Evolutionary conservation across 2,888 invertebrate species (phyloP).

Genomic region (Toxonevra muliebris): DNA sequence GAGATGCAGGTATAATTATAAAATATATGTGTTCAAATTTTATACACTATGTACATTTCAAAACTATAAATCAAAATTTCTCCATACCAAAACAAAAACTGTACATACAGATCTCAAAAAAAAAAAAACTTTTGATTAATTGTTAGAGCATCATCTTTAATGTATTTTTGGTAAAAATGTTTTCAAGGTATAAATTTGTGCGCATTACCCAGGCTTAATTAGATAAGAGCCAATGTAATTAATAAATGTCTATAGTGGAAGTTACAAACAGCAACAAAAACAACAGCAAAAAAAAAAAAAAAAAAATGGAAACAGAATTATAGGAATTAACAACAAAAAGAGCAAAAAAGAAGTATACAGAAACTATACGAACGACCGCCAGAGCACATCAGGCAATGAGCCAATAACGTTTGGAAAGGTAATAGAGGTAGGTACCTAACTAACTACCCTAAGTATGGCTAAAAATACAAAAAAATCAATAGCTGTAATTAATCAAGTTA

Average conservation of each 20-base stretch:
- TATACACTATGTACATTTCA: too few relatives aligned
- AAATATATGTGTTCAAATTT: too few relatives aligned
- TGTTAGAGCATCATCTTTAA: too few relatives aligned
- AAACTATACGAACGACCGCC: background rate
- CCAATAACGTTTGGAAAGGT: background rate
- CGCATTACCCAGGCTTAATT: slow-evolving; percentile 61
- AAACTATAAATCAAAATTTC: too few relatives aligned
- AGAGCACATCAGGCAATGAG: background rate
- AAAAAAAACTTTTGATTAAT: too few relatives aligned
- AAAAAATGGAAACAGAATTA: slow-evolving; percentile 4
- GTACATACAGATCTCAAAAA: too few relatives aligned
- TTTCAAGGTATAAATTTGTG: slow-evolving; percentile 44
- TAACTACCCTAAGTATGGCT: background rate
- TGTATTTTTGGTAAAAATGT: background rate
- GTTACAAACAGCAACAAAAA: slow-evolving; percentile 11
- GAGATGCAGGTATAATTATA: too few relatives aligned
- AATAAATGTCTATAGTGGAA: slow-evolving; percentile 54
- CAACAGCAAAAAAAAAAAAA: slow-evolving; percentile 8
- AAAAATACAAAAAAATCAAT: slow-evolving; percentile 40
- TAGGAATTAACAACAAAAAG: background rate
- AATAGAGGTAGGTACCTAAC: background rate
- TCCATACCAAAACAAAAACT: too few relatives aligned
- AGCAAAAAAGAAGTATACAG: background rate
- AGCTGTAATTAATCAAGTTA: slow-evolving; percentile 47
- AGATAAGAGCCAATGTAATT: slow-evolving; percentile 63